Evolutionary conservation across 2,113 vertebrate species (phyloP).

Genomic region (Ceratotherium simum): DNA sequence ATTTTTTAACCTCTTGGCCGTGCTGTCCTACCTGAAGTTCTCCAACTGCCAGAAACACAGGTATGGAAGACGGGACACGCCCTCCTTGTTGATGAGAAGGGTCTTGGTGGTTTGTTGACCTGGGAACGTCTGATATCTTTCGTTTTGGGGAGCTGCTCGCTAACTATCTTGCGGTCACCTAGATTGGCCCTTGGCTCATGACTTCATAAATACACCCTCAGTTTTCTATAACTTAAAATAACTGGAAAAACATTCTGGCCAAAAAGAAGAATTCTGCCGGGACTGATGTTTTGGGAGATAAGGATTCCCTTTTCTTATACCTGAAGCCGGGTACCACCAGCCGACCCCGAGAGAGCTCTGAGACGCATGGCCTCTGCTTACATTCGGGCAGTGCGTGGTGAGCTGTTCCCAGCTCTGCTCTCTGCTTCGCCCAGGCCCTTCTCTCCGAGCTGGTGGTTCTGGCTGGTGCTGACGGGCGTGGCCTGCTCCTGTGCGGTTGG

Average conservation of each 20-base stretch:
- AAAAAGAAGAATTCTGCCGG: not conserved
- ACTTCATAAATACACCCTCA: not conserved
- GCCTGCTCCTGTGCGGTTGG: conserved; percentile 93
- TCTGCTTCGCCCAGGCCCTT: conserved; percentile 85
- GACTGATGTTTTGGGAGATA: not conserved
- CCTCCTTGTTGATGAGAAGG: rapidly evolving
- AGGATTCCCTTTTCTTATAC: not conserved
- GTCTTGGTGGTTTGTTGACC: not conserved
- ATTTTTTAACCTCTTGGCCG: conserved; percentile 93
- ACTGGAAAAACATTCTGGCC: not conserved
- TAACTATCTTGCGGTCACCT: not conserved
- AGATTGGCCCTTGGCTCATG: not conserved
- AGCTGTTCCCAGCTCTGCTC: not conserved
- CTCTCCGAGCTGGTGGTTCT: conserved; percentile 90
- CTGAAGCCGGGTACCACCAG: rapidly evolving
- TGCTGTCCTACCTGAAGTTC: conserved; percentile 95
- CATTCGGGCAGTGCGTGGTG: rapidly evolving
- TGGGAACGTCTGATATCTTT: not conserved
- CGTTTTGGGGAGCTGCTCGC: not conserved
- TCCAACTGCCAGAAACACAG: conserved; percentile 87
- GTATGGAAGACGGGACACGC: conserved; percentile 80
- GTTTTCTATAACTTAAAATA: not conserved
- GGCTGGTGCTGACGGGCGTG: conserved; percentile 92
- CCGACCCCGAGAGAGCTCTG: not conserved
- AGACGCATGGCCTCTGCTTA: rapidly evolving